Evolutionary conservation across 2,888 invertebrate genomes (phyloP).

Genomic region (Anthophora plumipes): DNA sequence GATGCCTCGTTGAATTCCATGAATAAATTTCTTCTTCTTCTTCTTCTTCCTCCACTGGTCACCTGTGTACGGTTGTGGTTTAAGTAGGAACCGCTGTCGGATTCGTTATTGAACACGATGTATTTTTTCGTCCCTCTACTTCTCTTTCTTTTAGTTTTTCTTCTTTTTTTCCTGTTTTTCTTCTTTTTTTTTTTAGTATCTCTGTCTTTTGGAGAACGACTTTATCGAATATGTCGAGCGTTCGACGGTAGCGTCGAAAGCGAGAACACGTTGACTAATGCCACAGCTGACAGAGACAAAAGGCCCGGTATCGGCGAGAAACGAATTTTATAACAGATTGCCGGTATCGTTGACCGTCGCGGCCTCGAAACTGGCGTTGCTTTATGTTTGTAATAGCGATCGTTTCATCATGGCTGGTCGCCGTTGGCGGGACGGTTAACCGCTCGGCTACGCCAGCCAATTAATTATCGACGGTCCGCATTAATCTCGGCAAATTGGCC

Average conservation of each 20-base stretch:
- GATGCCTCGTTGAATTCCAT: slow-evolving; percentile 14
- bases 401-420: slow-evolving; percentile 67
- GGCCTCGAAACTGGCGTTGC: slow-evolving; percentile 55
- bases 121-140: too few species aligned
- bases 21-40: slow-evolving; percentile 38
- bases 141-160: too few species aligned
- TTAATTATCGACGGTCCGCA: slow-evolving; percentile 65
- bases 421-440: slow-evolving; percentile 57
- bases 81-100: slow-evolving; percentile 30
- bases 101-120: slow-evolving; percentile 28
- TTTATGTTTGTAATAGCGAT: slow-evolving; percentile 69
- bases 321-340: slow-evolving; percentile 64
- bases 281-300: slow-evolving; percentile 58
- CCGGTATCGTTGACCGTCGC: slow-evolving; percentile 61
- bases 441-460: slow-evolving; percentile 53
- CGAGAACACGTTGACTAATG: slow-evolving; percentile 59
- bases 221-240: slow-evolving; percentile 3
- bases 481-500: slow-evolving; percentile 71
- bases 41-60: slow-evolving; percentile 20
- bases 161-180: too few species aligned
- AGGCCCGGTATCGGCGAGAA: slow-evolving; percentile 39
- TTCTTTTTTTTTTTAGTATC: too few species aligned
- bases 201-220: neutral
- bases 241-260: slow-evolving; percentile 20
- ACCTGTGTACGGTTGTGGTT: neutral